Evolutionary conservation across 1,140 invertebrate genomes (phyloP).

Genomic region (Charaxes varanes): DNA sequence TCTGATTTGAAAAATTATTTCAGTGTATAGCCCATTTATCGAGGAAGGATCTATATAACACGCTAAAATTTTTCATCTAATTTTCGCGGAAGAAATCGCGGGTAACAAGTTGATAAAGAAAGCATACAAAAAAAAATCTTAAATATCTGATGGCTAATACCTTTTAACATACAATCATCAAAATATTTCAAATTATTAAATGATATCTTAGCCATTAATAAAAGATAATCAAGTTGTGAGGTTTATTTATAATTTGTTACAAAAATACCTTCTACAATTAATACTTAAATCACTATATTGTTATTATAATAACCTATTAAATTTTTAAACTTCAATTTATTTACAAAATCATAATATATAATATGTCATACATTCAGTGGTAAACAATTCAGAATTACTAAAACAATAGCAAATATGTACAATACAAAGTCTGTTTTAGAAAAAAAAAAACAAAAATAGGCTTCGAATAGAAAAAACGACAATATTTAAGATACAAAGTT

Average conservation of each 20-base stretch:
- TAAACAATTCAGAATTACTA: not conserved
- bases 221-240: not conserved
- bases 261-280: conserved; percentile 2
- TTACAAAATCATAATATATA: not conserved
- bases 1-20: too few relatives aligned
- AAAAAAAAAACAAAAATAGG: too few relatives aligned
- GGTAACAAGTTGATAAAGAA: too few relatives aligned
- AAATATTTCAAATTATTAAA: not conserved
- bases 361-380: not conserved
- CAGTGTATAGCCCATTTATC: too few relatives aligned
- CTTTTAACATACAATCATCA: not conserved
- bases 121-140: too few relatives aligned
- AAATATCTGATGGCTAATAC: too few relatives aligned
- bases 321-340: not conserved
- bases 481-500: too few relatives aligned
- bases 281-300: not conserved
- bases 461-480: too few relatives aligned
- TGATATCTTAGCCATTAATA: too few relatives aligned
- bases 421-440: not conserved
- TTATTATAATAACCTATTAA: not conserved
- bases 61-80: too few relatives aligned
- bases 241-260: conserved; percentile 3
- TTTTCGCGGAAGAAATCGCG: too few relatives aligned
- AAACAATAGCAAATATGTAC: not conserved
- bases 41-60: too few relatives aligned